Evolutionary conservation across 2,113 vertebrate species (phyloP).

Genomic region (Seriola aureovittata): DNA sequence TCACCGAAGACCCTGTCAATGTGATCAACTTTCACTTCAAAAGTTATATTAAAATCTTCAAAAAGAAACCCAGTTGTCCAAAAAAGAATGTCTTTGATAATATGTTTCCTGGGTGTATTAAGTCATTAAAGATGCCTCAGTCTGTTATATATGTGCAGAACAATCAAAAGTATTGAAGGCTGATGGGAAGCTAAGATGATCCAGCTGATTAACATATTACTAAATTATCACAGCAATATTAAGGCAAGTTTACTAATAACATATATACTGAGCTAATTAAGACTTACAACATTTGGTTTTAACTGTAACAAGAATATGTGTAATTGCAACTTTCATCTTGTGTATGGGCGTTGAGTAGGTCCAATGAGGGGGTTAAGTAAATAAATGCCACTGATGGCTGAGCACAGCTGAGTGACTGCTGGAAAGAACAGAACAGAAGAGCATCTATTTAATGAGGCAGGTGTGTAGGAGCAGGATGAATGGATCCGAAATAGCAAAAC

Average conservation of each 20-base stretch:
- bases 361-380: slow-evolving; percentile 12
- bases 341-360: not conserved
- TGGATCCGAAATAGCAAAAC: too few species aligned
- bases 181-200: too few species aligned
- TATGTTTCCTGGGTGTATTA: not conserved
- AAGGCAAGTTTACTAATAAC: not conserved
- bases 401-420: not conserved
- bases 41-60: not conserved
- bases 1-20: not conserved
- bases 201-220: not conserved
- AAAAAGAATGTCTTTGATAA: not conserved
- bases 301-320: not conserved
- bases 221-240: not conserved
- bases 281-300: not conserved
- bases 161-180: too few species aligned
- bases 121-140: not conserved
- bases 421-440: not conserved
- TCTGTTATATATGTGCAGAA: not conserved
- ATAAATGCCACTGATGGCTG: not conserved
- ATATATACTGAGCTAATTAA: not conserved
- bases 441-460: too few species aligned
- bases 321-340: not conserved
- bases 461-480: too few species aligned
- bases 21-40: slow-evolving; percentile 16
- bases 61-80: not conserved